phyloP scores from a whole-genome alignment of 2,113 vertebrate species.

The Xerus inauris region DNA sequence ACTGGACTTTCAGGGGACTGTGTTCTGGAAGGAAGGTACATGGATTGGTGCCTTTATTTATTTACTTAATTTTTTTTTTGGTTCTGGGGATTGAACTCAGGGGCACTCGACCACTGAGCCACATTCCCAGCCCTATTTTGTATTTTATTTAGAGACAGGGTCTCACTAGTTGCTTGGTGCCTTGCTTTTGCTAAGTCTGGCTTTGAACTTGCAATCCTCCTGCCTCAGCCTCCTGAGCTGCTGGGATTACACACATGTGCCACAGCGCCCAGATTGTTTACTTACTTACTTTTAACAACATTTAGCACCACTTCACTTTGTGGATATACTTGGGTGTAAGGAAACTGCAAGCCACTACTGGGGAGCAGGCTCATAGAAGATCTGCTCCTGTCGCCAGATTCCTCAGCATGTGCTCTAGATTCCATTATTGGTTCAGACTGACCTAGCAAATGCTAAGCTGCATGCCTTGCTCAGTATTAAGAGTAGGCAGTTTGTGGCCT shows the following conservation, averaged over 20 bases:
- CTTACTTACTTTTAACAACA: neutral
- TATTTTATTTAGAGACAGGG: too few species aligned
- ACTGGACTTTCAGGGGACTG: accelerated
- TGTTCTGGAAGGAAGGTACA: neutral
- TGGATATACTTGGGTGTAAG: neutral
- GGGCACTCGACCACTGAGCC: too few species aligned
- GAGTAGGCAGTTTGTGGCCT: neutral
- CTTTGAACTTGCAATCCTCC: too few species aligned
- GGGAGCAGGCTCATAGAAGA: neutral
- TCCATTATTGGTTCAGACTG: neutral
- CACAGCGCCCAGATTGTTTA: too few species aligned
- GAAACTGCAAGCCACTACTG: neutral
- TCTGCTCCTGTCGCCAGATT: accelerated
- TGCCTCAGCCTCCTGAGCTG: too few species aligned
- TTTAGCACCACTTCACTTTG: neutral
- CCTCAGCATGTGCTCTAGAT: accelerated
- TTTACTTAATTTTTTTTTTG: too few species aligned
- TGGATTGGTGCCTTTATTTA: neutral
- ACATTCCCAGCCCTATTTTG: too few species aligned
- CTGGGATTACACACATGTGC: too few species aligned
- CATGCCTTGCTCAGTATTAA: neutral
- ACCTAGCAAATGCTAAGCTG: neutral
- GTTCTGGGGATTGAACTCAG: too few species aligned
- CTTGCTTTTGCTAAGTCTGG: too few species aligned
- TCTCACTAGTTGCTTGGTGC: too few species aligned